A percentile compares a stretch with the other conserved stretches of the same genome.
These are phyloP conservation scores for Gymnocephalus cernua DNA, from an alignment of 2,113 vertebrate species.

Conservation along the genomic window DNA sequence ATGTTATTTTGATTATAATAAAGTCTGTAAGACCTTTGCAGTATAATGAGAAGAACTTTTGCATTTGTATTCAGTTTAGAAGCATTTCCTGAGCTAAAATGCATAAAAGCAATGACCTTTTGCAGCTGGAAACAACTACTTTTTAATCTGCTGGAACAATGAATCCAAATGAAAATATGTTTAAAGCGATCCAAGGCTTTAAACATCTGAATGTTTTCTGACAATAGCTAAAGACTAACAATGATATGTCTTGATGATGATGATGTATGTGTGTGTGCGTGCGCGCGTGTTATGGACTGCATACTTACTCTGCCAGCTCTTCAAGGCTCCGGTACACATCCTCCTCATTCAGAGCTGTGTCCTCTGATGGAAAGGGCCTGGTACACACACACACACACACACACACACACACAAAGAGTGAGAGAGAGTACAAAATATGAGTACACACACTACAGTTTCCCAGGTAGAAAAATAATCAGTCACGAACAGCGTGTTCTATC, in stretches of 20 bases:
- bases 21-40: background rate
- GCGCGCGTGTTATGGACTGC: background rate
- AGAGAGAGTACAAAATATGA: slow-evolving; percentile 46
- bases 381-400: slow-evolving; percentile 11
- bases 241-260: background rate
- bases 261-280: too few relatives aligned
- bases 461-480: slow-evolving; percentile 55
- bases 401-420: background rate
- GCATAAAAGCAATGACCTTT: background rate
- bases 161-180: background rate
- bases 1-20: background rate
- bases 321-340: slow-evolving; percentile 97
- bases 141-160: background rate
- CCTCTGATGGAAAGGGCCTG: slow-evolving; percentile 96
- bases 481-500: slow-evolving; percentile 43
- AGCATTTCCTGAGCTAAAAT: background rate
- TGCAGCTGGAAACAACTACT: background rate
- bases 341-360: slow-evolving; percentile 93
- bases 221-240: background rate
- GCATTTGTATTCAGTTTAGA: background rate
- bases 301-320: slow-evolving; percentile 96
- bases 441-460: slow-evolving; percentile 20
- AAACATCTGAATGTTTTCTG: background rate
- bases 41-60: background rate
- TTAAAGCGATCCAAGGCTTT: background rate